Evolutionary conservation across 2,888 invertebrate genomes (phyloP).

Genomic region (Drosophila bunnanda): DNA sequence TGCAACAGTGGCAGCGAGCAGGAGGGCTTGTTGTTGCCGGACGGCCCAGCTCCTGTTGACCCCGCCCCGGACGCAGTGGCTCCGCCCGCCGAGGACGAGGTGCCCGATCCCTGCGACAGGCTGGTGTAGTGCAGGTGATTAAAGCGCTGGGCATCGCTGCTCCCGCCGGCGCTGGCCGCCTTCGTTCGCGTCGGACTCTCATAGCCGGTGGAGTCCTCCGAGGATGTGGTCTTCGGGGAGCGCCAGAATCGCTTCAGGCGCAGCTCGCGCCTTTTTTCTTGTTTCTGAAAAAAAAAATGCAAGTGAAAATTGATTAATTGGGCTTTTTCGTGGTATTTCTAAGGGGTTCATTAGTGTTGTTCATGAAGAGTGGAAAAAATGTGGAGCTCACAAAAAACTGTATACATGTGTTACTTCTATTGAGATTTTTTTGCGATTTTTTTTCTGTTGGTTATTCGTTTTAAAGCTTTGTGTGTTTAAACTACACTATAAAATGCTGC

Average conservation of each 20-base stretch:
- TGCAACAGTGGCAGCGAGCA: slow-evolving; percentile 87
- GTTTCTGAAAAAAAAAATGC: slow-evolving; percentile 79
- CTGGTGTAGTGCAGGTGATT: slow-evolving; percentile 82
- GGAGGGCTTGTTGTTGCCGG: slow-evolving; percentile 84
- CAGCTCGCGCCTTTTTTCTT: slow-evolving; percentile 85
- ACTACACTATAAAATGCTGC: neutral
- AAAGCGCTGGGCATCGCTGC: slow-evolving; percentile 83
- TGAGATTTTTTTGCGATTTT: neutral
- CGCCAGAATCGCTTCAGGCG: slow-evolving; percentile 85
- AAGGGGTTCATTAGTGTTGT: slow-evolving; percentile 3
- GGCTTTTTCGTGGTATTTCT: neutral
- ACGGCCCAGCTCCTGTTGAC: slow-evolving; percentile 36
- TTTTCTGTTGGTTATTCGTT: neutral
- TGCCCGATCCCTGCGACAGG: slow-evolving; percentile 76
- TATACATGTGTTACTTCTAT: neutral
- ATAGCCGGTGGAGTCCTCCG: slow-evolving; percentile 85
- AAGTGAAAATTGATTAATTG: slow-evolving; percentile 17
- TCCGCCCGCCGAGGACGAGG: slow-evolving; percentile 63
- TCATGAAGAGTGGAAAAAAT: neutral
- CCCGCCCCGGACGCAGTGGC: slow-evolving; percentile 39
- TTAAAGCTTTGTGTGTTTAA: neutral
- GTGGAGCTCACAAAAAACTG: neutral
- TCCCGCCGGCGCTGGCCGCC: slow-evolving; percentile 41
- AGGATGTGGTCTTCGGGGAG: slow-evolving; percentile 85
- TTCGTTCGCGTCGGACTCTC: slow-evolving; percentile 86